These are phyloP conservation scores for Rhinichthys osculus DNA, from an alignment of 2,797 vertebrate species.

Conservation along the genomic window DNA sequence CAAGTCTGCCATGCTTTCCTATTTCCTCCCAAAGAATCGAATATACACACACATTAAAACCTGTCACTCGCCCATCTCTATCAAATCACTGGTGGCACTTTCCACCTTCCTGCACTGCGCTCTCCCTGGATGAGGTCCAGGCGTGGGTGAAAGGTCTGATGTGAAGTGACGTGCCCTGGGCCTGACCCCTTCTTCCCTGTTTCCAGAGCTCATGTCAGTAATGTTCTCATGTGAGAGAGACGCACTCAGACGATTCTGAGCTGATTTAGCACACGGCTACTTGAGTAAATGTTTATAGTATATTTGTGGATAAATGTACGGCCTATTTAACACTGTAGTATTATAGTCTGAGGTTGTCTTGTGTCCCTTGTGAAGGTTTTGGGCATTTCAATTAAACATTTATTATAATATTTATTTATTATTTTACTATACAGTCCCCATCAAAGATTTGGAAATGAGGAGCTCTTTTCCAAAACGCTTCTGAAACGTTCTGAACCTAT, in stretches of 20 bases:
- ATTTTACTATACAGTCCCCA: neutral
- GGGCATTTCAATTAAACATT: neutral
- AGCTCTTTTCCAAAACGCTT: no score
- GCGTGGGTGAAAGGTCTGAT: slow-evolving; percentile 58
- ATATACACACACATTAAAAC: slow-evolving; percentile 36
- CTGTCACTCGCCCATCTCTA: slow-evolving; percentile 29
- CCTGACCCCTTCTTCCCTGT: slow-evolving; percentile 63
- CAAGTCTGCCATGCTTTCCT: slow-evolving; percentile 33
- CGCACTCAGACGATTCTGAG: neutral
- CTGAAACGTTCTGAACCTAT: no score
- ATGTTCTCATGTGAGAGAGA: slow-evolving; percentile 57
- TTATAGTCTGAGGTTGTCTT: neutral
- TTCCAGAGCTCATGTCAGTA: slow-evolving; percentile 49
- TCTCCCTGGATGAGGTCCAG: slow-evolving; percentile 8
- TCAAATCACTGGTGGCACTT: slow-evolving; percentile 59
- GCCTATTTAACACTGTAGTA: neutral
- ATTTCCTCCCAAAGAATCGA: slow-evolving; percentile 9
- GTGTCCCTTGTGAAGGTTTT: neutral
- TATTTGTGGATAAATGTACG: neutral
- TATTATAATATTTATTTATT: neutral
- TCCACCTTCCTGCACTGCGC: slow-evolving; percentile 52
- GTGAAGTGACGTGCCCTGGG: slow-evolving; percentile 68
- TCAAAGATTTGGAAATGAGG: no score
- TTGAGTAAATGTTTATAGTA: neutral
- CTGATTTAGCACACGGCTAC: neutral